phyloP scores from a whole-genome alignment of 2,797 vertebrate species.

The Falco novaeseelandiae region DNA sequence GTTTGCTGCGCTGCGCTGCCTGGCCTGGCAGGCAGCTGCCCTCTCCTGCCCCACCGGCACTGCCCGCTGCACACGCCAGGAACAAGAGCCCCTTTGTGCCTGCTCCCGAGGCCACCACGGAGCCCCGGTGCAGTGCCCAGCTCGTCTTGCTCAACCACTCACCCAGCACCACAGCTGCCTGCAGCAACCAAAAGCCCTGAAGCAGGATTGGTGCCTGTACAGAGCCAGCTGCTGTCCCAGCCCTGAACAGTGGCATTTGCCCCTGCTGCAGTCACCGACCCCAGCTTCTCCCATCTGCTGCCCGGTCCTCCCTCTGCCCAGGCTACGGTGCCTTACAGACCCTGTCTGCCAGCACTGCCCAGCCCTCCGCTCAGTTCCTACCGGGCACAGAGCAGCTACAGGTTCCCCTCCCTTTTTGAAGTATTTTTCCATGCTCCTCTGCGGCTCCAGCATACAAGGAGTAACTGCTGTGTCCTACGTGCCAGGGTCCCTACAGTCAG shows the following conservation, averaged over 20 bases:
- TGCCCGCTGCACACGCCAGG: background rate
- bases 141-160: background rate
- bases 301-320: accelerated
- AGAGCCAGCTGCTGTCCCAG: background rate
- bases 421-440: background rate
- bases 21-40: background rate
- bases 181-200: background rate
- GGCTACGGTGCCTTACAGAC: accelerated
- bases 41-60: background rate
- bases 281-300: background rate
- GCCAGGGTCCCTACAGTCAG: background rate
- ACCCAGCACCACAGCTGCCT: background rate
- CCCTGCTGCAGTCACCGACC: accelerated
- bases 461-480: accelerated
- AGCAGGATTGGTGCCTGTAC: accelerated
- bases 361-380: background rate
- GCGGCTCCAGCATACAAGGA: accelerated
- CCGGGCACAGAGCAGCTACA: background rate
- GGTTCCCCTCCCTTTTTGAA: accelerated
- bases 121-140: accelerated
- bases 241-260: accelerated
- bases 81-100: background rate
- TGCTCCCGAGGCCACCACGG: accelerated
- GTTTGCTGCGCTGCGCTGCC: accelerated
- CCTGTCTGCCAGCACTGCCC: accelerated